A percentile compares a stretch with the other conserved stretches of the same genome.
These are phyloP conservation scores for Urechis unicinctus DNA, from an alignment of 2,888 invertebrate species.

Conservation along the genomic window DNA sequence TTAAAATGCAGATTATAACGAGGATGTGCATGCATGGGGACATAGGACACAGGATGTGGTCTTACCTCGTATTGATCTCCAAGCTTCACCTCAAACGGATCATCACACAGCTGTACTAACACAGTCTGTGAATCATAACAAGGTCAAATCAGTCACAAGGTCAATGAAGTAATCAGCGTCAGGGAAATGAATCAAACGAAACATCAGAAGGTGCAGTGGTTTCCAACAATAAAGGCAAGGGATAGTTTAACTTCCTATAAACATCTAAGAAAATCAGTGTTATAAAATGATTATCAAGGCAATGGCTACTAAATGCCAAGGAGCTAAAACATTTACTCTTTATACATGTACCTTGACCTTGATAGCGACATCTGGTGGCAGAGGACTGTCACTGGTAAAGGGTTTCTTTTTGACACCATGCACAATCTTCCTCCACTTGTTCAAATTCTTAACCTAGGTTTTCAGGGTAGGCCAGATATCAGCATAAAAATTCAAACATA, in stretches of 20 bases:
- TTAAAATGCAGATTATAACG: too few relatives aligned
- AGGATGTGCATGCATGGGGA: background rate
- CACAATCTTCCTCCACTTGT: slow-evolving; percentile 88
- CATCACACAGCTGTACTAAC: slow-evolving; percentile 87
- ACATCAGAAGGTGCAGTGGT: too few relatives aligned
- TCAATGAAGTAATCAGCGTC: too few relatives aligned
- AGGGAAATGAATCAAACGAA: too few relatives aligned
- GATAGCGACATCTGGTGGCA: slow-evolving; percentile 84
- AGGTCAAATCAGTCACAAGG: slow-evolving; percentile 1
- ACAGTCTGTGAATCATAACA: slow-evolving; percentile 59
- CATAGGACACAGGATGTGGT: background rate
- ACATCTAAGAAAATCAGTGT: too few relatives aligned
- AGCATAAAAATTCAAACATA: background rate
- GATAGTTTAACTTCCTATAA: too few relatives aligned
- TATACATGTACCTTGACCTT: slow-evolving; percentile 69
- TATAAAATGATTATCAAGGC: too few relatives aligned
- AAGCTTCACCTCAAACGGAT: slow-evolving; percentile 94
- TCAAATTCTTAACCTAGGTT: slow-evolving; percentile 63
- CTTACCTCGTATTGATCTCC: slow-evolving; percentile 81
- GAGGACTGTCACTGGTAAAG: slow-evolving; percentile 63
- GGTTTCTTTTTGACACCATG: slow-evolving; percentile 63
- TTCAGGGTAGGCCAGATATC: background rate
- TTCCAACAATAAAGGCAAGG: too few relatives aligned
- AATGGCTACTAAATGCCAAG: too few relatives aligned
- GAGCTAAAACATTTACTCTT: too few relatives aligned